phyloP scores from a whole-genome alignment of 2,113 vertebrate genomes.

The Larimichthys crocea region DNA sequence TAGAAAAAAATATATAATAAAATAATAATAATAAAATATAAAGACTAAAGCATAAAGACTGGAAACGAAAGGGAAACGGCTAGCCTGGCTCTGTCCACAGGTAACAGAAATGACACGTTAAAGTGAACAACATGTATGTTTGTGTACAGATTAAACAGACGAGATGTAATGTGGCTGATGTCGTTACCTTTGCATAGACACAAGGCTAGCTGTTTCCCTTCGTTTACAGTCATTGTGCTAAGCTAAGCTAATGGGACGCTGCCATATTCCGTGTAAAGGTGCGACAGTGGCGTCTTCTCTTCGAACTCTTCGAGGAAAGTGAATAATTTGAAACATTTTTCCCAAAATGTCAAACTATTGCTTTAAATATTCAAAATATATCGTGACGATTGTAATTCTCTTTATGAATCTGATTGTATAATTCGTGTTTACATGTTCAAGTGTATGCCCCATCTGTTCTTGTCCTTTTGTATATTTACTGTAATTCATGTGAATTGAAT shows the following conservation, averaged over 20 bases:
- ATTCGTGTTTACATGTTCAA: constrained; percentile 30
- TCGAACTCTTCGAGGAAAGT: background rate
- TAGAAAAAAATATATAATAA: too few species aligned
- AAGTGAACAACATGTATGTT: background rate
- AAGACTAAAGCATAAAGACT: constrained; percentile 10
- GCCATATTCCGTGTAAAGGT: background rate
- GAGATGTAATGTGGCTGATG: background rate
- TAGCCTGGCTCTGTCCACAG: background rate
- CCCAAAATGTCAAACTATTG: background rate
- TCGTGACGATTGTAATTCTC: constrained; percentile 6
- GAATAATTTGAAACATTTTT: background rate
- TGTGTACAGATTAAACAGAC: constrained; percentile 2
- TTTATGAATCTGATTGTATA: constrained; percentile 1
- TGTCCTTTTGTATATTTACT: constrained; percentile 40
- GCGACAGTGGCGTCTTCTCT: background rate
- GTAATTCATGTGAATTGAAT: constrained; percentile 43
- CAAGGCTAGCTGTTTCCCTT: background rate
- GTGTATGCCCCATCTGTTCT: background rate
- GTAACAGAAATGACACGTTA: background rate
- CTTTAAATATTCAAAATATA: constrained; percentile 9
- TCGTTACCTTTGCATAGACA: background rate
- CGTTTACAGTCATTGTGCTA: background rate
- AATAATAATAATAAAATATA: too few species aligned
- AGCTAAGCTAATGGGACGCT: background rate
- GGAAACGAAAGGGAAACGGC: background rate